Evolutionary conservation across 2,888 invertebrate species (phyloP), one percentile per base, ranked within the genome.

Genomic region (Chrysomela aeneicollis): DNA sequence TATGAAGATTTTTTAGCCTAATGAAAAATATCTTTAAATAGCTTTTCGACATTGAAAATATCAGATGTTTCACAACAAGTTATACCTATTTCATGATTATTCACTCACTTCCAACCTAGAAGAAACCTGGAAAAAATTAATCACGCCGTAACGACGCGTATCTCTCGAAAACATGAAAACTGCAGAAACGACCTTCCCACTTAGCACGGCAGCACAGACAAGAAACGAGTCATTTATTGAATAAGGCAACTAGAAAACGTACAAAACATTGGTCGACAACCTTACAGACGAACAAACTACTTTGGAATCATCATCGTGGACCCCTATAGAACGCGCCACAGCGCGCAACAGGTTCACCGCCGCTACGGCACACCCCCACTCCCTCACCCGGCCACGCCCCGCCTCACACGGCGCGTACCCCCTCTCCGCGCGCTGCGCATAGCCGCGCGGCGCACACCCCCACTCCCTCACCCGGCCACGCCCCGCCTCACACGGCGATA

Each of bases 401-500:
- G 1, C 37, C 26, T 65, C 53, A 81, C 62, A 81, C 80, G 6
- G 68, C 15, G 76, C 70, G 53, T 78, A 79, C 57, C 75, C 70
- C 61, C 66, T 51, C 59, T 65, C 54, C 54, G 58, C 30, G 51
- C 63, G 61, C 57, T 63, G 59, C 26, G 51, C 60, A 46, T 63
- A 68, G 21, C 26, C 3, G 26, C 26, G 3, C 26, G 3, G 26
- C 26, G 26, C 26, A 26, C 6, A 26, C 26, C 26, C 26, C 26
- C 26, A 26, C 26, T 6, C 26, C 26, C 3, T 5, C 26, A 26
- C 26, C 26, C 6, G 6, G 4, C 18, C 35, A 12, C 35, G 1
- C 18, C 35, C 18, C 35, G 1, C 37, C 26, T 65, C 53, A 81
- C 62, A 81, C 80, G 6, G 80, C 77, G 58, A 80, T 81, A 8